Conservation (phyloP, 2,888 invertebrate genomes). For the Pollenia griseotomentosa region DNA sequence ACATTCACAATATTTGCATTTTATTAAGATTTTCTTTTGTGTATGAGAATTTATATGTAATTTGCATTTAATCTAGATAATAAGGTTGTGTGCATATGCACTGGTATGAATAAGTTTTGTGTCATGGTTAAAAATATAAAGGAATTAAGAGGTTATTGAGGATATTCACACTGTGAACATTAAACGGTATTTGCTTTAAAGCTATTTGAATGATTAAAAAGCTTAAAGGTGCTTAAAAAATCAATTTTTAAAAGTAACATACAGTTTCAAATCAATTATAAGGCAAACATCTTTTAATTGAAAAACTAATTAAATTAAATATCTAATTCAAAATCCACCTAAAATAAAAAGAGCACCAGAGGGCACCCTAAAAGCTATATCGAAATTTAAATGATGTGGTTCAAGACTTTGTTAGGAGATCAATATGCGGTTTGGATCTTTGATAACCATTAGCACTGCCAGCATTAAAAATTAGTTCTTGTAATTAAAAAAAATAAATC, state of each 20-base stretch:
- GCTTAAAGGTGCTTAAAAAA: not conserved
- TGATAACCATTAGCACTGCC: too few species aligned
- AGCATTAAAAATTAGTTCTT: too few species aligned
- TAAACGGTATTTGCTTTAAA: not conserved
- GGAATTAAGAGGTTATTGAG: conserved; percentile 40
- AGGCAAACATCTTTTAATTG: too few species aligned
- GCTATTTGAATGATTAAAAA: not conserved
- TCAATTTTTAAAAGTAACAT: not conserved
- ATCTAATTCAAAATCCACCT: too few species aligned
- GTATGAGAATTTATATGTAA: conserved; percentile 23
- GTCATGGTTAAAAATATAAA: conserved; percentile 58
- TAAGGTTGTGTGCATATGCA: conserved; percentile 32
- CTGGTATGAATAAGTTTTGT: conserved; percentile 28
- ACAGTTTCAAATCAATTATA: not conserved
- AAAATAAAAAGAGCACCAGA: too few species aligned
- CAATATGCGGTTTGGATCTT: too few species aligned
- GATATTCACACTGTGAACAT: not conserved
- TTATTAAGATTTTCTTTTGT: conserved; percentile 65
- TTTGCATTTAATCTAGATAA: conserved; percentile 64
- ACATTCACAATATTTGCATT: conserved; percentile 64
- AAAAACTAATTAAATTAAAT: too few species aligned
- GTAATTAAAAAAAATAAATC: too few species aligned
- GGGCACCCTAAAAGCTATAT: too few species aligned
- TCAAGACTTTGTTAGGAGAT: too few species aligned
- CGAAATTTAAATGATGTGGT: too few species aligned